Conservation (phyloP, 2,888 invertebrate species). For the Lasioglossum malachurum region DNA sequence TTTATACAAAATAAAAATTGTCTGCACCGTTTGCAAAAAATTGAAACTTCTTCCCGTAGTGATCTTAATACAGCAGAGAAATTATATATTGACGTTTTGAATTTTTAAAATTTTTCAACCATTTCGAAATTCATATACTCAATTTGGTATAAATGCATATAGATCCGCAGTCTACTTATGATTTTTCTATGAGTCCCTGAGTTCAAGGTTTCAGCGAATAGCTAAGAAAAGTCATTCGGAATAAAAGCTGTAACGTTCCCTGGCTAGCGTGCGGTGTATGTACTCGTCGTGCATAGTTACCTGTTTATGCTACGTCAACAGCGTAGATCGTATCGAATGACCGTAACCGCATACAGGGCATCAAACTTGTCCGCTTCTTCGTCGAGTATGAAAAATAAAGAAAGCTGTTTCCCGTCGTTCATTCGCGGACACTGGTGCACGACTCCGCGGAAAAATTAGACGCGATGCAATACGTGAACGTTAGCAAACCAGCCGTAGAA, state of each 20-base stretch:
- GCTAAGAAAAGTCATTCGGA: neutral
- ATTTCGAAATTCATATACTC: too few species aligned
- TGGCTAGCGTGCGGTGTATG: neutral
- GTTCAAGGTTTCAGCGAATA: conserved; percentile 9
- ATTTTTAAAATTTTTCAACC: too few species aligned
- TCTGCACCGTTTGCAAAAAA: too few species aligned
- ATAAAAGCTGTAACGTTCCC: conserved; percentile 14
- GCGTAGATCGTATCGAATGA: conserved; percentile 28
- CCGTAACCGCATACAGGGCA: conserved; percentile 30
- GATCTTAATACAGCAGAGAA: too few species aligned
- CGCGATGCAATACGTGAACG: neutral
- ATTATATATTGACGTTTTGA: too few species aligned
- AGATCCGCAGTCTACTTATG: neutral
- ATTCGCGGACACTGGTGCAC: conserved; percentile 4
- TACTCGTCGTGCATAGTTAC: conserved; percentile 37
- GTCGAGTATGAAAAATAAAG: neutral
- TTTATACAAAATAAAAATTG: too few species aligned
- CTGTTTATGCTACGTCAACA: conserved; percentile 45
- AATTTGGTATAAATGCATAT: too few species aligned
- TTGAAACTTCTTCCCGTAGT: too few species aligned
- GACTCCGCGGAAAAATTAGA: neutral
- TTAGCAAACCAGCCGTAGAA: conserved; percentile 13
- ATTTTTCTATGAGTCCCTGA: neutral
- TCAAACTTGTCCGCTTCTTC: conserved; percentile 16
- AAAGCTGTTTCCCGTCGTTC: neutral